Conservation (phyloP, 2,797 vertebrate genomes). For the Chaetodon trifasciatus region DNA sequence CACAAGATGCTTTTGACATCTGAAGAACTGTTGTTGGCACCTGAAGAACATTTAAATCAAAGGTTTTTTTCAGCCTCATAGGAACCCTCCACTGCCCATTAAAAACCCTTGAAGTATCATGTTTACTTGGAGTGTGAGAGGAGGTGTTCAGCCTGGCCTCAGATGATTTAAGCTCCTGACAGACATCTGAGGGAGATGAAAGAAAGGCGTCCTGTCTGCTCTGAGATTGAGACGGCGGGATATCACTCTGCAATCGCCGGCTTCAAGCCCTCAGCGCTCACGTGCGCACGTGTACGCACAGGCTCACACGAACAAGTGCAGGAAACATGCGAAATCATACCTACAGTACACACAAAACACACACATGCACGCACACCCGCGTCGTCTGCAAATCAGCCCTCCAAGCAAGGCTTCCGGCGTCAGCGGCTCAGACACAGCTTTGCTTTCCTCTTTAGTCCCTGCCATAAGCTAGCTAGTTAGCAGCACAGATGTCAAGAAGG, state of each 20-base stretch:
- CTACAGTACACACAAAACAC: not conserved
- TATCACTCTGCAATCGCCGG: slow-evolving; percentile 27
- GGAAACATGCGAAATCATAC: slow-evolving; percentile 1
- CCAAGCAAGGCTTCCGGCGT: not conserved
- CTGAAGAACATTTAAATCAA: slow-evolving; percentile 54
- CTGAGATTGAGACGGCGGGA: slow-evolving; percentile 46
- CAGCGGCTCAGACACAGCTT: not conserved
- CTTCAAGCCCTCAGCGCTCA: slow-evolving; percentile 16
- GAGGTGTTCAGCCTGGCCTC: slow-evolving; percentile 53
- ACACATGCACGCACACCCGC: too few species aligned
- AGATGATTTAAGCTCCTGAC: slow-evolving; percentile 71
- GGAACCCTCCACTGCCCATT: slow-evolving; percentile 54
- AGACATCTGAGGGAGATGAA: slow-evolving; percentile 80
- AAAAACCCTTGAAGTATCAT: slow-evolving; percentile 53
- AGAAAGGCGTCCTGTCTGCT: slow-evolving; percentile 58
- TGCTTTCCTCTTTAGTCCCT: not conserved
- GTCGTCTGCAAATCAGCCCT: slow-evolving; percentile 14
- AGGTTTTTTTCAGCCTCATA: slow-evolving; percentile 30
- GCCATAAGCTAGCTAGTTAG: slow-evolving; percentile 28
- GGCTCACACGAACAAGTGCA: not conserved
- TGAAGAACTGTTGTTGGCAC: slow-evolving; percentile 57
- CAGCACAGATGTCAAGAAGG: slow-evolving; percentile 22
- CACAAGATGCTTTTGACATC: slow-evolving; percentile 53
- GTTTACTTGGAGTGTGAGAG: slow-evolving; percentile 58
- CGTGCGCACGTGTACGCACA: not conserved